phyloP scores from a whole-genome alignment of 2,888 invertebrate species.

The Lepidochitona cinerea region DNA sequence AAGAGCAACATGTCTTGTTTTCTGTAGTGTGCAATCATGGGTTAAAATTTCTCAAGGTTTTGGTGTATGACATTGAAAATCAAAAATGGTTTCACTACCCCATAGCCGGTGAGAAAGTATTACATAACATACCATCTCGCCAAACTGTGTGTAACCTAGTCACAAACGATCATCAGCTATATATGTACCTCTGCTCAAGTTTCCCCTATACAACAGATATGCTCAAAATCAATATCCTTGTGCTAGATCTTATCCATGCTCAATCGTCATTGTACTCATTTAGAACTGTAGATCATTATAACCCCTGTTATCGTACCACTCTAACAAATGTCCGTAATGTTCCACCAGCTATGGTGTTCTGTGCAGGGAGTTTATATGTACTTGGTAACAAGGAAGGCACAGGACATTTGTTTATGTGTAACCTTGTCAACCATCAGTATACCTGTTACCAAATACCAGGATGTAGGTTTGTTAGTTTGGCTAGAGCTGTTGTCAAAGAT shows the following conservation, averaged over 20 bases:
- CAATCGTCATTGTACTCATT: slow-evolving; percentile 60
- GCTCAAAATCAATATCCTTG: slow-evolving; percentile 63
- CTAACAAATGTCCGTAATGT: slow-evolving; percentile 62
- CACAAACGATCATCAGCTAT: slow-evolving; percentile 54
- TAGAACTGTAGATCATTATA: slow-evolving; percentile 57
- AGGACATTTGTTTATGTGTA: slow-evolving; percentile 64
- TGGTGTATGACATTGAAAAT: slow-evolving; percentile 56
- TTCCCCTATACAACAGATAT: slow-evolving; percentile 68
- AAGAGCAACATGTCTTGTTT: slow-evolving; percentile 49
- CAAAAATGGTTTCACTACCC: slow-evolving; percentile 63
- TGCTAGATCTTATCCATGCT: slow-evolving; percentile 57
- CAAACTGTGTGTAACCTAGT: slow-evolving; percentile 62
- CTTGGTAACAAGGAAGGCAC: slow-evolving; percentile 65
- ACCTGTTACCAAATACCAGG: slow-evolving; percentile 63
- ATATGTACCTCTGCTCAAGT: slow-evolving; percentile 64
- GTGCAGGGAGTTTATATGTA: slow-evolving; percentile 59
- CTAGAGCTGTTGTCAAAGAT: slow-evolving; percentile 57
- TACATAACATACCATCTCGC: slow-evolving; percentile 60
- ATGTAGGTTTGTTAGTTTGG: slow-evolving; percentile 63
- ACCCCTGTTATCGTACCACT: slow-evolving; percentile 65
- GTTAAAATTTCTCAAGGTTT: slow-evolving; percentile 61
- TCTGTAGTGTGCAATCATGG: slow-evolving; percentile 62
- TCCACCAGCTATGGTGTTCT: slow-evolving; percentile 63
- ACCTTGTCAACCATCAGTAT: slow-evolving; percentile 59
- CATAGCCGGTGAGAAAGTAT: slow-evolving; percentile 53